Evolutionary conservation across 2,888 invertebrate species (phyloP), one percentile per base, ranked within the genome.

Genomic region (Hoplodrina blanda): DNA sequence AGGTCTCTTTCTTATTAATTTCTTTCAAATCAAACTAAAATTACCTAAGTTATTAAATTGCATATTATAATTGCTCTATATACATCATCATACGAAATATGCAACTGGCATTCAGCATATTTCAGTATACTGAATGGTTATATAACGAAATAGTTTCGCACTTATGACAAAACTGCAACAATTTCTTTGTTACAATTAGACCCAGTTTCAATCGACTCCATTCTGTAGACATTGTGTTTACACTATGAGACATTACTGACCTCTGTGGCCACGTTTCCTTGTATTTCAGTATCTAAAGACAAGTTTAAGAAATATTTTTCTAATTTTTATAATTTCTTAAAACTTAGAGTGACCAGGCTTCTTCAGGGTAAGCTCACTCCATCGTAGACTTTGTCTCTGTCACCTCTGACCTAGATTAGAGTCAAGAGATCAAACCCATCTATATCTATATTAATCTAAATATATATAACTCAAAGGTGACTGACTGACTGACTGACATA

Each of bases 81-180:
- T 8, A 37, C 37, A 33, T 33, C 33, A 33, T 7, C 7, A 52
- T 19, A 44, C 19, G 25, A 60, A 61, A 69, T 69, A 44, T 55
- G 7, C n/a, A 33, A n/a, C 50, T 5, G 17, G 25, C 59, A 78
- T 75, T 62, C 44, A 25, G 41, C 15, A 33, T 7, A 55, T 20
- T 78, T 65, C 59, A 60, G 66, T 56, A 37, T n/a, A 0, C n/a
- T 37, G 37, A 17, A 19, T n/a, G 0, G 41, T 76, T 78, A 79
- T 67, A 76, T 77, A 80, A 77, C 3, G 49, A 17, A 79, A 74
- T 69, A 77, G 67, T 77, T 75, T 68, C 76, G 37, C 53, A 54
- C 69, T 61, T 30, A 62, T 75, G 68, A 52, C 69, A 68, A 50
- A 69, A 63, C 53, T 75, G 55, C 53, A 77, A 79, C 49, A 50